phyloP scores from a whole-genome alignment of 2,888 invertebrate species.

The Lysandra bellargus region DNA sequence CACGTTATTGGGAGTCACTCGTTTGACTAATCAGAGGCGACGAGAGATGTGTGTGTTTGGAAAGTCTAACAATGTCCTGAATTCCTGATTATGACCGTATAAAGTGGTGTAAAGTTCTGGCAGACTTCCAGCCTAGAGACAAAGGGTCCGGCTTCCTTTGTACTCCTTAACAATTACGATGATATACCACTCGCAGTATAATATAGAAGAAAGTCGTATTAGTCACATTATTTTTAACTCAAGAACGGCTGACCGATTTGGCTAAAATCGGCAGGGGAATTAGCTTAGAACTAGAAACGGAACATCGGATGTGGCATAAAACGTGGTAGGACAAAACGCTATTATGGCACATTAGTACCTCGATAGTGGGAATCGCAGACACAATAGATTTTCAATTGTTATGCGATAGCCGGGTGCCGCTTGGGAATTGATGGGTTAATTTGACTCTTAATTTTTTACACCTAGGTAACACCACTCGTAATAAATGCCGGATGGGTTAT shows the following conservation, averaged over 20 bases:
- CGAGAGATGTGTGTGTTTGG: not conserved
- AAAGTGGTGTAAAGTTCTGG: slow-evolving; percentile 19
- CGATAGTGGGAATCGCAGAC: too few species aligned
- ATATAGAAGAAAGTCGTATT: not conserved
- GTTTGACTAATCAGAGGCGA: slow-evolving; percentile 20
- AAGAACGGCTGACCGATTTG: not conserved
- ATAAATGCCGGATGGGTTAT: too few species aligned
- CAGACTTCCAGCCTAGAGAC: slow-evolving; percentile 23
- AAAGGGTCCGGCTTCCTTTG: slow-evolving; percentile 21
- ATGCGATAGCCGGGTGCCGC: too few species aligned
- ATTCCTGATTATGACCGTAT: not conserved
- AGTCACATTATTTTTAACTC: not conserved
- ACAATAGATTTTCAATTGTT: too few species aligned
- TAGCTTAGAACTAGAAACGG: not conserved
- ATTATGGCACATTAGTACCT: too few species aligned
- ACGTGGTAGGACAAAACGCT: too few species aligned
- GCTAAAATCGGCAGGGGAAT: not conserved
- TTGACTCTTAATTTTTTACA: too few species aligned
- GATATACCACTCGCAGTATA: not conserved
- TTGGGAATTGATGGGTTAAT: too few species aligned
- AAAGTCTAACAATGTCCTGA: slow-evolving; percentile 24
- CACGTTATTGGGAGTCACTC: slow-evolving; percentile 12
- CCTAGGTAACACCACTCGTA: too few species aligned
- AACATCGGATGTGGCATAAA: not conserved
- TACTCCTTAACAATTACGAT: not conserved